phyloP scores from a whole-genome alignment of 1,140 invertebrate species.

The Thaumetopoea pityocampa region DNA sequence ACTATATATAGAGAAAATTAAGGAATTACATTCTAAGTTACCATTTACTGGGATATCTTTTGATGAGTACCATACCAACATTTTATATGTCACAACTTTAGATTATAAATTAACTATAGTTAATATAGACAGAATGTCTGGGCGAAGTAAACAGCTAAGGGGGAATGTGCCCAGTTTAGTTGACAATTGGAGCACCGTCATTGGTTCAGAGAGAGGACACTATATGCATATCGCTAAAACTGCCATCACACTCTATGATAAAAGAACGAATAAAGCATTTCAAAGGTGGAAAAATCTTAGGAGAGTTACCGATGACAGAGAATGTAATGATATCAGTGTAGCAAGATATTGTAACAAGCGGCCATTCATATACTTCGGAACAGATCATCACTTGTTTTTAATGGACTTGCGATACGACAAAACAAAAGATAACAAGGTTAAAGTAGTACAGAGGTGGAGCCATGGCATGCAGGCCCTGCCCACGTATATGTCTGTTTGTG shows the following conservation, averaged over 20 bases:
- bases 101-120: constrained; percentile 49
- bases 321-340: constrained; percentile 47
- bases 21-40: constrained; percentile 41
- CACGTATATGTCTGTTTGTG: constrained; percentile 41
- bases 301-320: constrained; percentile 41
- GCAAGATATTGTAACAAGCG: constrained; percentile 32
- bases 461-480: constrained; percentile 56
- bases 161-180: constrained; percentile 21
- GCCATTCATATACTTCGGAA: constrained; percentile 43
- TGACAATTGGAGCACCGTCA: constrained; percentile 57
- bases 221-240: constrained; percentile 42
- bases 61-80: constrained; percentile 56
- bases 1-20: constrained; percentile 39
- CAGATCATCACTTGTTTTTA: constrained; percentile 55
- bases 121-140: constrained; percentile 52
- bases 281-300: constrained; percentile 36
- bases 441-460: constrained; percentile 49
- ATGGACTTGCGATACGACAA: constrained; percentile 46
- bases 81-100: constrained; percentile 50
- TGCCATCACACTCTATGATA: constrained; percentile 51
- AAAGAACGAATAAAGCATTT: constrained; percentile 36
- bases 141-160: constrained; percentile 42
- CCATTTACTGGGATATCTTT: constrained; percentile 57
- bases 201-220: constrained; percentile 34
- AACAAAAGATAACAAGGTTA: constrained; percentile 26